Percentiles rank a stretch among this genome's conserved stretches.
Evolutionary conservation across 2,797 vertebrate genomes (phyloP).

Genomic region (Sphaeramia orbicularis): DNA sequence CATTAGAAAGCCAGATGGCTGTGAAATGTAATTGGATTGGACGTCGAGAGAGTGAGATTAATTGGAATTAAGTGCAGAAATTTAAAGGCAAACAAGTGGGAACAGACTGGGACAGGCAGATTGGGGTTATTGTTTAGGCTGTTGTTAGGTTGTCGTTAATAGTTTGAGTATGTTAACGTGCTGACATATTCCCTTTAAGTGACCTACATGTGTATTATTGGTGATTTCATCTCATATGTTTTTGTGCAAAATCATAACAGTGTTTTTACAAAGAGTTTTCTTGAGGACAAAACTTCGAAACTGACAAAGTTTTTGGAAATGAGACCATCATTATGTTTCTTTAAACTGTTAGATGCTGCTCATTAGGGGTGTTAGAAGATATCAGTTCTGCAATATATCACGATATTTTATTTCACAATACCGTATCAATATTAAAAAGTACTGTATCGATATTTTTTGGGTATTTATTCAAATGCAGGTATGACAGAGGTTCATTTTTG

Average conservation of each 20-base stretch:
- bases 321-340: constrained; percentile 6
- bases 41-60: constrained; percentile 79
- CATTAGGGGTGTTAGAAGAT: too few species aligned
- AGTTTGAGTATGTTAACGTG: constrained; percentile 45
- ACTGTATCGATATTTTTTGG: too few species aligned
- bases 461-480: too few species aligned
- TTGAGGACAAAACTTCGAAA: not conserved
- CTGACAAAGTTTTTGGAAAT: not conserved
- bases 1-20: constrained; percentile 84
- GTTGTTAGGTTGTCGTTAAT: constrained; percentile 31
- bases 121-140: constrained; percentile 53
- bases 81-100: constrained; percentile 84
- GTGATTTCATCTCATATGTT: not conserved
- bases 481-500: too few species aligned
- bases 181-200: constrained; percentile 17
- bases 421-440: too few species aligned
- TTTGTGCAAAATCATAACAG: not conserved
- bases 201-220: not conserved
- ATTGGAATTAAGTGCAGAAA: constrained; percentile 80
- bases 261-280: not conserved
- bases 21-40: constrained; percentile 83
- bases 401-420: too few species aligned
- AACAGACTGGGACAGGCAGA: constrained; percentile 48
- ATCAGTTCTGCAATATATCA: too few species aligned
- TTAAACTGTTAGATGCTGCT: constrained; percentile 27